Conservation (phyloP, 2,888 invertebrate species). For the Zaprionus obscuricornis region DNA sequence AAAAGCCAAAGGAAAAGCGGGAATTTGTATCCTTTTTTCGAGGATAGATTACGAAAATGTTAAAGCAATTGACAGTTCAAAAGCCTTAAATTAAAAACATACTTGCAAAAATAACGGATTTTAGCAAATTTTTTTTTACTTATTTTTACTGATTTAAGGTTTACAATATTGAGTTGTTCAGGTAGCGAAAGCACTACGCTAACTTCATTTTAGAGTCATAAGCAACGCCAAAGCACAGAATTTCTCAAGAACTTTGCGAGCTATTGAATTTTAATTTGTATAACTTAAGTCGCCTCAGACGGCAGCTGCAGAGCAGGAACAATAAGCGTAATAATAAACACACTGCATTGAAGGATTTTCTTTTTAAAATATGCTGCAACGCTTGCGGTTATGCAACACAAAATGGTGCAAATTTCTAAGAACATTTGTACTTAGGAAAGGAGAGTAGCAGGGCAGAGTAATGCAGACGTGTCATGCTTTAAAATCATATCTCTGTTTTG, state of each 20-base stretch:
- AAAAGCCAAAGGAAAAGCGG: not conserved
- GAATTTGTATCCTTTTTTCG: too few relatives aligned
- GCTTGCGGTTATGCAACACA: constrained; percentile 58
- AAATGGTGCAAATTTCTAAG: constrained; percentile 47
- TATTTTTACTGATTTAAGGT: too few relatives aligned
- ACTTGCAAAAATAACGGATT: too few relatives aligned
- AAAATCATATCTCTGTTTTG: constrained; percentile 35
- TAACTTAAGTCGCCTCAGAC: constrained; percentile 45
- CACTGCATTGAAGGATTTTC: constrained; percentile 41
- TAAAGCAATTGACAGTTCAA: too few relatives aligned
- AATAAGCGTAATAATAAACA: constrained; percentile 23
- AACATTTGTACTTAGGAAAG: too few relatives aligned
- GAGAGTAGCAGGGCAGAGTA: too few relatives aligned
- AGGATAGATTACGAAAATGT: too few relatives aligned
- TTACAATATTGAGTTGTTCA: too few relatives aligned
- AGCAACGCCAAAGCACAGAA: not conserved
- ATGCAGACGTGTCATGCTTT: constrained; percentile 48
- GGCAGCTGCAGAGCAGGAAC: constrained; percentile 5
- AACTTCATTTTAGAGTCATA: constrained; percentile 39
- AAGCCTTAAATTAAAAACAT: too few relatives aligned
- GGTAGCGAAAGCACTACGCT: too few relatives aligned
- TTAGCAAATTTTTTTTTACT: too few relatives aligned
- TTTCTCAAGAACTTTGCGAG: constrained; percentile 39
- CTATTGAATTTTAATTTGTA: constrained; percentile 71
- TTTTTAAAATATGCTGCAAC: constrained; percentile 41